Evolutionary conservation across 2,113 vertebrate species (phyloP).

Genomic region (Natator depressus): DNA sequence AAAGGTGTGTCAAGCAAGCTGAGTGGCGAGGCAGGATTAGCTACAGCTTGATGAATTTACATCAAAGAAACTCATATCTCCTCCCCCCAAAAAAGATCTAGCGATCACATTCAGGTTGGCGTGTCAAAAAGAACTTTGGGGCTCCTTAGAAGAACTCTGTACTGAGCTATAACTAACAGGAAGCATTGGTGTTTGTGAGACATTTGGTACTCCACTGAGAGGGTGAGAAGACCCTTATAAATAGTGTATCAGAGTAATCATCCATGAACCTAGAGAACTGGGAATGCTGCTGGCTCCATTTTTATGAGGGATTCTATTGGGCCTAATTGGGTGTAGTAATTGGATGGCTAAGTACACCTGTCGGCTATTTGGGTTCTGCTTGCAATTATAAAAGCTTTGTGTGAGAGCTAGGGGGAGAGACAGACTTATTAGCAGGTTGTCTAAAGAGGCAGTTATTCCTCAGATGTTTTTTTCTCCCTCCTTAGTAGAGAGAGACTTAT

Average conservation of each 20-base stretch:
- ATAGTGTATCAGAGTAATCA: not conserved
- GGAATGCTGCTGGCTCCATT: accelerated
- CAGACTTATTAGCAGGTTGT: not conserved
- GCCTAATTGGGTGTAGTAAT: constrained; percentile 11
- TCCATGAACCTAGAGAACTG: not conserved
- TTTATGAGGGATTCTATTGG: constrained; percentile 34
- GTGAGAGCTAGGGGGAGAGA: not conserved
- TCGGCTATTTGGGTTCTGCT: not conserved
- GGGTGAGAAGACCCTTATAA: not conserved
- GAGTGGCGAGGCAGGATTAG: not conserved
- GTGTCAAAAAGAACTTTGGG: accelerated
- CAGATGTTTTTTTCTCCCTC: not conserved
- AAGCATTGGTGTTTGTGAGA: not conserved
- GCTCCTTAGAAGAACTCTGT: not conserved
- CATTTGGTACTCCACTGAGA: not conserved
- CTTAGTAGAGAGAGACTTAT: not conserved
- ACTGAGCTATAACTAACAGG: not conserved
- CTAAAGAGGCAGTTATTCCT: not conserved
- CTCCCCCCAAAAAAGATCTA: not conserved
- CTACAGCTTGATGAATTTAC: not conserved
- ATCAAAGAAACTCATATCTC: not conserved
- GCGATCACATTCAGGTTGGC: not conserved
- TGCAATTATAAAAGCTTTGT: constrained; percentile 9
- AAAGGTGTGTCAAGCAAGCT: not conserved
- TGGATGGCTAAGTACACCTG: not conserved